Base-by-base conservation (phyloP, 2,888 invertebrate genomes). In the Caenorhabditis sp. region DNA sequence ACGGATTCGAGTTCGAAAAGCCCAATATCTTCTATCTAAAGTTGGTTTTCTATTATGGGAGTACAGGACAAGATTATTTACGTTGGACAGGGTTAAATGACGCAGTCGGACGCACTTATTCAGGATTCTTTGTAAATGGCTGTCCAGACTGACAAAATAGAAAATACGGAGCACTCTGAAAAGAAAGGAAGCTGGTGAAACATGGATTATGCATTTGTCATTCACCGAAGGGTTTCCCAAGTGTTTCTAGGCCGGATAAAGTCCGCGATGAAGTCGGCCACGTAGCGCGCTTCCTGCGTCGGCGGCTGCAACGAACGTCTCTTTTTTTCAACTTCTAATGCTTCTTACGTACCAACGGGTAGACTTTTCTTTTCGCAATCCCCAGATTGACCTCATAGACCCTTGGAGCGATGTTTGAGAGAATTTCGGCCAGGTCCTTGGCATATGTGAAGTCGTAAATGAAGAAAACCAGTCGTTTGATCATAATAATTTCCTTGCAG, bases 51-150 rank as follows among this genome's bases (percentile, higher is more conserved):
- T 30, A 8, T 30, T 30, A 30, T 5, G 9, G 17, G 22, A 22
- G 26, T 24, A 20, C 22, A 24, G 3, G 39, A 50, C n/a, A 1
- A 27, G 20, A 24, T 30, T 35, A n/a, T n/a, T n/a, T n/a, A 74
- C 74, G 46, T 74, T 74, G 1, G 74, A 74, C 7, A 74, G 8
- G 13, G 74, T 74, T n/a, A 74, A 35, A 55, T 74, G 74, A 8
- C 52, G 58, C 5, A 74, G 53, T 5, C 39, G 30, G 1, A 20
- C n/a, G 50, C 66, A 74, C 32, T 55, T 61, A 35, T 26, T 26
- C 6, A 74, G 48, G 7, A 48, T 20, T 32, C 13, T 48, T 39
- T 61, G 59, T 7, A 74, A 26, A 55, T 48, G 22, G 27, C 27
- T 6, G 37, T 74, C 74, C 2, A 74, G 43, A 11, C 15, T 17